Base-by-base conservation (phyloP, 2,797 vertebrate genomes). In the Pipistrellus pygmaeus region DNA sequence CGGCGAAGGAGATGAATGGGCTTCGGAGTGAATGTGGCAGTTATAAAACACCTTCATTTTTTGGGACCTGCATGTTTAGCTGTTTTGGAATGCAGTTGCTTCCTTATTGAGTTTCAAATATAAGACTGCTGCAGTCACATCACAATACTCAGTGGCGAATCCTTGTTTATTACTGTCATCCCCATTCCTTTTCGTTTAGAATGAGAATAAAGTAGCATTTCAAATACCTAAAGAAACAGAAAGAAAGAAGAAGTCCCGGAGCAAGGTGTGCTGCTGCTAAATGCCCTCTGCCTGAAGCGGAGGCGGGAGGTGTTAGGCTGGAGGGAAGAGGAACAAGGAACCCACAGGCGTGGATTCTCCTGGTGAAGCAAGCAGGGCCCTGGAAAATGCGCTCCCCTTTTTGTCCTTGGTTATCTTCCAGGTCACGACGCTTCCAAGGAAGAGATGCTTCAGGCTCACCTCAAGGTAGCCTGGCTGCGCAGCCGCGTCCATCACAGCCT, bases 181-280 rank as follows among this genome's bases (percentile, higher is more conserved):
- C n/a, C 21, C 21, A 25, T 25, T 77, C n/a, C n/a, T 55, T 77
- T 77, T 23, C 13, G 12, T 35, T 53, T 77, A 23, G 75, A 53
- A 77, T 77, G 20, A 25, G 75, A 55, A 78, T 25, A 35, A 78
- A 78, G 12, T 55, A 38, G 75, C 13, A 25, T 35, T 55, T 77
- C 48, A 55, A 77, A 14, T 77, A 77, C 23, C 12, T 55, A 23
- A 55, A 53, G 23, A 21, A 8, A 35, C 27, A 62, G 60, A 35
- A 35, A 35, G 25, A 55, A 77, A 90, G 96, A 94, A 86, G 80
- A 92, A 76, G 57, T 78, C 46, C 51, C 46, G n/a, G 89, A 82
- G 71, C 89, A 69, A 93, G 41, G 60, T 75, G 60, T 25, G 38
- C 25, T 57, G 84, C 66, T 82, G 85, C 91, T 55, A 84, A 77